Base-by-base conservation (phyloP, 2,888 invertebrate genomes). In the Erebia epiphron region DNA sequence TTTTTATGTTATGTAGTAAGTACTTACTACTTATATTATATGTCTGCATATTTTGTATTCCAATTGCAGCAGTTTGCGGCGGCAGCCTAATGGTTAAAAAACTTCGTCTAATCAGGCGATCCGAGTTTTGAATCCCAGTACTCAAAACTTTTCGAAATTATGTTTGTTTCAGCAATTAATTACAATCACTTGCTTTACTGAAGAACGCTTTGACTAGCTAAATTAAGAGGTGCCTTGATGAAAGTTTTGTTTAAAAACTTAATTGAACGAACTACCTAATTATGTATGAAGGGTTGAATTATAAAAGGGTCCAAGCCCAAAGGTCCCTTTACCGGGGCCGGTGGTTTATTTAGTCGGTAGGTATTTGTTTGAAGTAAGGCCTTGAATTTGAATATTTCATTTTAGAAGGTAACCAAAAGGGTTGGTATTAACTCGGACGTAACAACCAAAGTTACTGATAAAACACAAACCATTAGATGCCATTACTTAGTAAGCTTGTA, bases 261-360 rank as follows among this genome's bases (percentile, higher is more conserved):
- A 11, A 62, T 21, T 62, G 46, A 46, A 21, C 62, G 18, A 46
- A 62, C 49, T n/a, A n/a, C n/a, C n/a, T 50, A 46, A 46, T 10
- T 46, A 46, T 10, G 46, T 46, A 50, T n/a, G 46, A 61, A 61
- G 46, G 61, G 61, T 61, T 11, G 43, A 61, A 16, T 43, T 43
- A 41, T 61, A 62, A 62, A 43, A 62, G 62, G 49, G 62, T 21
- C 62, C 62, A 62, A 62, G n/a, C n/a, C n/a, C n/a, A n/a, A n/a
- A n/a, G 49, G 62, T 13, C 21, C 49, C 41, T 43, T 16, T 41
- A 41, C 10, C 41, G 60, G 2, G n/a, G 58, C 35, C 35, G n/a
- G 41, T 35, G 35, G 57, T 1, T 58, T 14, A 2, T 7, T 26
- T 57, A 57, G 57, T 58, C 5, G 2, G 16, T 54, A 9, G 57